Base-by-base conservation (phyloP, 2,113 vertebrate species). In the Leptosomus discolor region DNA sequence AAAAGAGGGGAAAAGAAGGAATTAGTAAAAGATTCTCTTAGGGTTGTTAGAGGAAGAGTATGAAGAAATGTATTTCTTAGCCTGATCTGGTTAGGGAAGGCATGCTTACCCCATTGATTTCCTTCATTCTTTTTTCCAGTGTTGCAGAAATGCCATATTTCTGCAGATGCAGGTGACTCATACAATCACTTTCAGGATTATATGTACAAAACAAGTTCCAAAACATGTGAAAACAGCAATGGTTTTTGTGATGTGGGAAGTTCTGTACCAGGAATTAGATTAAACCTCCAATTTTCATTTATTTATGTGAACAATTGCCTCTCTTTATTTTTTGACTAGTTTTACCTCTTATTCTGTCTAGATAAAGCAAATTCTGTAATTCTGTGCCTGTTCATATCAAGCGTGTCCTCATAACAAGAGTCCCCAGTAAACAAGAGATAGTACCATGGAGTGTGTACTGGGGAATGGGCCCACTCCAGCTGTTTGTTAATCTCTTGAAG, bases 71-170 rank as follows among this genome's bases (percentile, higher is more conserved):
- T 36, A 15, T 81, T 77, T 82, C 37, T 67, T 15, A 45, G 9
- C 1, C 51, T 57, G 5, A 32, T 22, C 5, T 76, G 12, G 1
- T 34, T 48, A 48, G 8, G 7, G 3, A 5, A 53, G 5, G 0
- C 6, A 45, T 46, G 11, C 8, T 29, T 60, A 58, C 3, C 10
- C 4, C 14, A 18, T 3, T 61, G 16, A 30, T 69, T 61, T n/a
- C 9, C n/a, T 23, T 46, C 4, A 7, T 57, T 9, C 34, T 26
- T 45, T 69, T 53, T 61, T 26, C 10, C 8, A 9, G 1, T 41
- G 37, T 27, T 64, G 12, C 9, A 50, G 12, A 53, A 78, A 67
- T 34, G 3, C 4, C 2, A 0, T 41, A 14, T 61, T 87, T 82
- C 34, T 80, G n/a, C 75, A 56, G 24, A 64, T 29, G 20, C 8